These are phyloP conservation scores for Phymorhynchus buccinoides DNA, from an alignment of 1,140 invertebrate genomes.

Conservation along the genomic window DNA sequence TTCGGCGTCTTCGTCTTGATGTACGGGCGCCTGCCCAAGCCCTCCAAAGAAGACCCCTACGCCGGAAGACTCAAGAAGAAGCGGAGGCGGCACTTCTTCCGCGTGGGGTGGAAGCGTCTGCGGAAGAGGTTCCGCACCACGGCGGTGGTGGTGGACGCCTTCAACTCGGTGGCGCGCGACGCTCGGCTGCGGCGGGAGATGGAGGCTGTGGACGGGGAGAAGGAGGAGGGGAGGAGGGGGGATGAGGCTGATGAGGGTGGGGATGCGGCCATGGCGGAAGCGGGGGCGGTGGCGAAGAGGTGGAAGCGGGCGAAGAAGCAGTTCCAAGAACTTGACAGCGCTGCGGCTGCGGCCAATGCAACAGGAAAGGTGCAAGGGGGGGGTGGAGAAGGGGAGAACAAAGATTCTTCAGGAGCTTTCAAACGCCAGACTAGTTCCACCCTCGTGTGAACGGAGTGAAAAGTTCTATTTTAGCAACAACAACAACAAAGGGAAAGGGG, in stretches of 20 bases:
- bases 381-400: background rate
- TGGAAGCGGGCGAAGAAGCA: background rate
- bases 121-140: background rate
- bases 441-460: background rate
- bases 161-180: no score
- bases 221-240: background rate
- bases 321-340: background rate
- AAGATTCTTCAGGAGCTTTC: background rate
- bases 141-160: background rate
- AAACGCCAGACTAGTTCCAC: background rate
- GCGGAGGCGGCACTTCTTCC: slow-evolving; percentile 39
- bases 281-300: background rate
- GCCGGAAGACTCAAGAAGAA: slow-evolving; percentile 69
- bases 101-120: background rate
- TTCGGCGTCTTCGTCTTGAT: slow-evolving; percentile 74
- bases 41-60: slow-evolving; percentile 66
- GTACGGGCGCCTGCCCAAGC: slow-evolving; percentile 75
- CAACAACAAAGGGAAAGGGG: background rate
- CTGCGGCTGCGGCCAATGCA: no score
- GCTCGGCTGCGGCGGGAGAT: background rate
- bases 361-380: background rate
- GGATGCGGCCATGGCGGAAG: background rate
- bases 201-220: background rate
- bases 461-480: no score
- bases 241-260: background rate